Evolutionary conservation across 2,113 vertebrate genomes (phyloP), one percentile per base, ranked within the genome.

Genomic region (Taurulus bubalis): DNA sequence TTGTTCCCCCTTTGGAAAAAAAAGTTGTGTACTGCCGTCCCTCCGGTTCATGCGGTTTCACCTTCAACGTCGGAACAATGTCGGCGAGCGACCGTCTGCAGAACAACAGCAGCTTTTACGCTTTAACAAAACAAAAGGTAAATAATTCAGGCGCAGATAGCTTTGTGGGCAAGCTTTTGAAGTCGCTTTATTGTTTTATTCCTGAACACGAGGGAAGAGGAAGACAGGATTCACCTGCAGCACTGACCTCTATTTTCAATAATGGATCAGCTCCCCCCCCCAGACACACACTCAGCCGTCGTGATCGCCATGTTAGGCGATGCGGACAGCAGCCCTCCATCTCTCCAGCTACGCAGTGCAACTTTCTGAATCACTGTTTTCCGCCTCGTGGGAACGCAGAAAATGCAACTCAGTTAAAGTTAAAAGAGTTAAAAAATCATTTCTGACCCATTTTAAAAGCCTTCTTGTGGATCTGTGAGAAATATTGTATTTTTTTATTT

Each of bases 121-220:
- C 68, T 38, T 38, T 18, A 68, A 80, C 65, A 81, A 88, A 78
- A 84, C 78, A 78, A 60, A 80, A 47, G 22, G 34, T 91, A 10
- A 87, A 91, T 89, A 58, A 89, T 90, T 87, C 51, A 89, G 56
- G 36, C 58, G 65, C 10, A 36, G 55, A 85, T 32, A 24, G 40
- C 59, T 77, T 10, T 26, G 59, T 8, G 47, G 10, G 49, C n/a
- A 42, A 65, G 51, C 15, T 36, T 45, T 38, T 67, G 26, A 53
- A 63, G 56, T 49, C 20, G 0, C 53, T 67, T 62, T 8, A 64
- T 49, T 84, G 20, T 64, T 66, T 75, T 47, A 18, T 28, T 72
- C 68, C 73, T 9, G 2, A 59, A 68, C 58, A 10, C 1, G 3
- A 11, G 58, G 30, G 20, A 22, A 15, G 22, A 32, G 16, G 42